Percentiles rank a stretch among this genome's conserved stretches.
Evolutionary conservation across 1,140 invertebrate species (phyloP).

Genomic region (Heliothis subflexa): DNA sequence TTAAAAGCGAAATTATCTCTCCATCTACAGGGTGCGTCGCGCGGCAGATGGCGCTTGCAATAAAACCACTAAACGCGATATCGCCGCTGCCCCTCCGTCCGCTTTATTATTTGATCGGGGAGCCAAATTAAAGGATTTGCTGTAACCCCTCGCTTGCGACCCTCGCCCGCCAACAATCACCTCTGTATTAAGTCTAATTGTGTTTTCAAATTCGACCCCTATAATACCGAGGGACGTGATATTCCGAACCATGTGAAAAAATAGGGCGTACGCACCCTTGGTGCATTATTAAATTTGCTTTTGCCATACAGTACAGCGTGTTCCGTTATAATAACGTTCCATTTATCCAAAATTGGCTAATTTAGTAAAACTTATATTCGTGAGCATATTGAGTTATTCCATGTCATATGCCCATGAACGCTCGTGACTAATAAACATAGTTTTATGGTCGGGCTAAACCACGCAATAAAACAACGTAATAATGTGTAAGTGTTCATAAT

Average conservation of each 20-base stretch:
- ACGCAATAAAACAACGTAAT: conserved; percentile 55
- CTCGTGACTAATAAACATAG: conserved; percentile 63
- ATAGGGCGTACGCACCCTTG: conserved; percentile 71
- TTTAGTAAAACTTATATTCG: conserved; percentile 55
- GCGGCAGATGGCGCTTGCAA: conserved; percentile 85
- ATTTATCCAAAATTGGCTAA: conserved; percentile 56
- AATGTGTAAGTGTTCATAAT: conserved; percentile 56
- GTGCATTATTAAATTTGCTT: conserved; percentile 77
- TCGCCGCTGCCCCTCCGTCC: conserved; percentile 78
- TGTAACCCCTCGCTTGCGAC: conserved; percentile 79
- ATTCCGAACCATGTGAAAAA: conserved; percentile 78
- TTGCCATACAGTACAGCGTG: conserved; percentile 44
- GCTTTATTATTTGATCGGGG: conserved; percentile 85
- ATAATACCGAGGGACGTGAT: conserved; percentile 70
- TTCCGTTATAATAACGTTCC: conserved; percentile 47
- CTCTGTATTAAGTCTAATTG: conserved; percentile 86
- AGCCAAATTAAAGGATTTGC: conserved; percentile 86
- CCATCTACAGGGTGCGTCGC: conserved; percentile 73
- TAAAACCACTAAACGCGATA: conserved; percentile 86
- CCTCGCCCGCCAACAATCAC: conserved; percentile 83
- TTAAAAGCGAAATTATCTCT: conserved; percentile 84
- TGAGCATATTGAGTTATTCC: conserved; percentile 55
- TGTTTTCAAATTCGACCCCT: conserved; percentile 85
- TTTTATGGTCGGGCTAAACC: conserved; percentile 58
- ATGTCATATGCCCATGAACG: conserved; percentile 63